These are phyloP conservation scores for Lepus oiostolus DNA, from an alignment of 2,797 vertebrate species.

Conservation along the genomic window DNA sequence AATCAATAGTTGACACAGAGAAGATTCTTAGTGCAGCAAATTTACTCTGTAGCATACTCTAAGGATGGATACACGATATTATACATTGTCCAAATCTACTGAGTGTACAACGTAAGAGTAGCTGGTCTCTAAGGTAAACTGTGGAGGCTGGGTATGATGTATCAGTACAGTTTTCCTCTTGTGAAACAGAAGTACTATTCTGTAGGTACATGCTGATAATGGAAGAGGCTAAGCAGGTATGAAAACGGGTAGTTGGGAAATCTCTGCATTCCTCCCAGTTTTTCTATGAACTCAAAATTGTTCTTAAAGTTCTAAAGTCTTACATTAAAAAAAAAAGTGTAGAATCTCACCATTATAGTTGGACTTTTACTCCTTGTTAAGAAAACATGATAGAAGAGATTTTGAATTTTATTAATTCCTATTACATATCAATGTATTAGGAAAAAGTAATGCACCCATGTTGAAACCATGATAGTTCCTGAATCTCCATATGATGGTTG, in stretches of 20 bases:
- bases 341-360: neutral
- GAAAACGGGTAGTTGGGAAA: neutral
- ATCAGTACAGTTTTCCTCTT: neutral
- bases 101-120: neutral
- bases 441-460: neutral
- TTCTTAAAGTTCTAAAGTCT: neutral
- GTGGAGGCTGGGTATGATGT: neutral
- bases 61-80: neutral
- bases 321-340: neutral
- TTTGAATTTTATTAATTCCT: neutral
- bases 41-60: neutral
- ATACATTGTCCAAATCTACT: neutral
- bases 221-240: neutral
- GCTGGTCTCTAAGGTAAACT: neutral
- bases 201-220: neutral
- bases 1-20: neutral
- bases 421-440: neutral
- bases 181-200: neutral
- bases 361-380: neutral
- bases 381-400: slow-evolving; percentile 14
- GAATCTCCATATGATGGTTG: neutral
- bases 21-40: neutral
- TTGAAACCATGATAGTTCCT: neutral
- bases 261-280: neutral
- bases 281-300: neutral